These are phyloP conservation scores for Apodemus speciosus DNA, from an alignment of 2,113 vertebrate species.

Conservation along the genomic window DNA sequence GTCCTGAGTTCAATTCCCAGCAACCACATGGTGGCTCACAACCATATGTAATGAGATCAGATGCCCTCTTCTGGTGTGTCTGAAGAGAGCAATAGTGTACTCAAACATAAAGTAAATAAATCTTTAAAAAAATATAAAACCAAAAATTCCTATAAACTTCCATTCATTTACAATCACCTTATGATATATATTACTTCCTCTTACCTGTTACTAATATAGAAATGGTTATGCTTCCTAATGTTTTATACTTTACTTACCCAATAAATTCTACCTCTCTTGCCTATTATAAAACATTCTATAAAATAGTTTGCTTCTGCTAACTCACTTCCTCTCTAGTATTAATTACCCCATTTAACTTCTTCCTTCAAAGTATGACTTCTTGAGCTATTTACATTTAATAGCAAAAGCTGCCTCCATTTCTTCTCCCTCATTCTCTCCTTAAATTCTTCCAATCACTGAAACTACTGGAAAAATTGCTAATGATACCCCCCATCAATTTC, in stretches of 20 bases:
- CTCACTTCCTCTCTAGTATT: background rate
- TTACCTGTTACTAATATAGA: background rate
- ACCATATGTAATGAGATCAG: too few relatives aligned
- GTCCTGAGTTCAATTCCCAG: too few relatives aligned
- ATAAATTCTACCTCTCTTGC: background rate
- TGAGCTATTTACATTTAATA: background rate
- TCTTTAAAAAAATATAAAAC: background rate
- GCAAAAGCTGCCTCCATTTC: background rate
- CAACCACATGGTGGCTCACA: too few relatives aligned
- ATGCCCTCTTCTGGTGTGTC: too few relatives aligned
- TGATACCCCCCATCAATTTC: background rate
- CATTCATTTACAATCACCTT: background rate
- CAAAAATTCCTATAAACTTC: conserved; percentile 16
- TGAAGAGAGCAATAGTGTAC: too few relatives aligned
- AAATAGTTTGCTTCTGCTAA: background rate
- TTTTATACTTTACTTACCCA: background rate
- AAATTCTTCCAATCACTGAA: background rate
- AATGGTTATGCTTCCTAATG: background rate
- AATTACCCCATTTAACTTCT: background rate
- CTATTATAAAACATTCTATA: background rate
- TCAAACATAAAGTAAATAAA: too few relatives aligned
- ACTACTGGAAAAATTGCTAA: background rate
- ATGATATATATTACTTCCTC: background rate
- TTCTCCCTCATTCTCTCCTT: background rate
- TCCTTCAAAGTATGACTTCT: conserved; percentile 24